phyloP scores from a whole-genome alignment of 2,113 vertebrate genomes.

The Promerops cafer region DNA sequence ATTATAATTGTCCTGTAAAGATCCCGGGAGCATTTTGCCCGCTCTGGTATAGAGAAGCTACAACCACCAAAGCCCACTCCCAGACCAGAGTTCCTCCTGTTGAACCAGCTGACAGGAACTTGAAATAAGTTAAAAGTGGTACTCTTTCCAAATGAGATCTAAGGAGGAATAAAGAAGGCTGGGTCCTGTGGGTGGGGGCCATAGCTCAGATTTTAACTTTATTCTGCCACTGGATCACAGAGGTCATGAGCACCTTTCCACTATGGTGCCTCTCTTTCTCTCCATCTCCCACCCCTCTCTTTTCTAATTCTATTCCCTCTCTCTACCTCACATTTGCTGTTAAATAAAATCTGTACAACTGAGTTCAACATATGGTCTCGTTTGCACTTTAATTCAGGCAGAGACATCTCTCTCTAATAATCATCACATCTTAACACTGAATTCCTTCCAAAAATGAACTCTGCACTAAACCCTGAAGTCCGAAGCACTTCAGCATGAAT shows the following conservation, averaged over 20 bases:
- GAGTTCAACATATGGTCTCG: background rate
- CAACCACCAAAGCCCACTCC: background rate
- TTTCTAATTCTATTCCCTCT: background rate
- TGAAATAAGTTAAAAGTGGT: background rate
- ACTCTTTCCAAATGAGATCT: background rate
- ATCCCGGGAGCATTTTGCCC: background rate
- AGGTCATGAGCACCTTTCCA: background rate
- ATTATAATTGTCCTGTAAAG: too few relatives aligned
- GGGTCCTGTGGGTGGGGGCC: too few relatives aligned
- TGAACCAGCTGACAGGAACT: background rate
- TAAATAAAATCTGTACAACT: background rate
- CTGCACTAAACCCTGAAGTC: background rate
- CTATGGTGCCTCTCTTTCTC: background rate
- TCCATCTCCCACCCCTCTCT: background rate
- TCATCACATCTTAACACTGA: background rate
- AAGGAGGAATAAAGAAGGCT: background rate
- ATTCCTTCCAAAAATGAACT: background rate
- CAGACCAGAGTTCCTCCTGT: background rate
- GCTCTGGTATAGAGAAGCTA: background rate
- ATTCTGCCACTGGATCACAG: background rate
- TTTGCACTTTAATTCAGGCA: background rate
- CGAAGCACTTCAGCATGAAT: background rate
- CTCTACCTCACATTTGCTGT: background rate
- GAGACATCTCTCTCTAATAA: background rate
- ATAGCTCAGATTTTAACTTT: background rate